Conservation (phyloP, 2,797 vertebrate species). For the Pelochelys cantorii region DNA sequence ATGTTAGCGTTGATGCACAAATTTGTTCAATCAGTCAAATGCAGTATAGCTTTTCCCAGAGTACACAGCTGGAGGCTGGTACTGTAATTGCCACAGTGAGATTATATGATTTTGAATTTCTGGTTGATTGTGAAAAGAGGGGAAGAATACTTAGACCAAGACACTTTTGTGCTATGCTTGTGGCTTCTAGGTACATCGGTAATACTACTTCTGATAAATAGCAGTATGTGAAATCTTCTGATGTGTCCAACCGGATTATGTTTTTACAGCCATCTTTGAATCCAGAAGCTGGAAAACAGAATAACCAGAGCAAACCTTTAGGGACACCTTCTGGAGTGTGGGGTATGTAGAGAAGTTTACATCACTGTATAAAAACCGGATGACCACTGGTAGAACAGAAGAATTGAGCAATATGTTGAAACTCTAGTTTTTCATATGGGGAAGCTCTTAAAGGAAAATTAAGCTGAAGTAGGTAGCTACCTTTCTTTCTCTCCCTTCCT, state of each 20-base stretch:
- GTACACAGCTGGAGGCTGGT: conserved; percentile 32
- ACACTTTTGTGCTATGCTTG: no score
- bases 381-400: neutral
- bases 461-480: neutral
- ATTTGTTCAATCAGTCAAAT: neutral
- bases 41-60: neutral
- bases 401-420: accelerated
- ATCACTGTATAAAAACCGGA: neutral
- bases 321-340: conserved; percentile 98
- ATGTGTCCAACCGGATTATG: neutral
- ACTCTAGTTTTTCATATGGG: neutral
- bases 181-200: neutral
- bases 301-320: conserved; percentile 90
- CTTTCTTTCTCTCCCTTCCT: neutral
- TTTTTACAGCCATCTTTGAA: conserved; percentile 94
- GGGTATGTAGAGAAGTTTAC: conserved; percentile 85
- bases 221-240: accelerated
- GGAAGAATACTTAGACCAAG: neutral
- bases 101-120: conserved; percentile 24
- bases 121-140: conserved; percentile 23
- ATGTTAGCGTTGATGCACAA: neutral
- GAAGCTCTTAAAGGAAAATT: neutral
- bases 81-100: conserved; percentile 30
- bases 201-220: neutral
- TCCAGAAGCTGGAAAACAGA: conserved; percentile 97